phyloP scores from a whole-genome alignment of 1,140 invertebrate genomes.

The Procambarus clarkii region DNA sequence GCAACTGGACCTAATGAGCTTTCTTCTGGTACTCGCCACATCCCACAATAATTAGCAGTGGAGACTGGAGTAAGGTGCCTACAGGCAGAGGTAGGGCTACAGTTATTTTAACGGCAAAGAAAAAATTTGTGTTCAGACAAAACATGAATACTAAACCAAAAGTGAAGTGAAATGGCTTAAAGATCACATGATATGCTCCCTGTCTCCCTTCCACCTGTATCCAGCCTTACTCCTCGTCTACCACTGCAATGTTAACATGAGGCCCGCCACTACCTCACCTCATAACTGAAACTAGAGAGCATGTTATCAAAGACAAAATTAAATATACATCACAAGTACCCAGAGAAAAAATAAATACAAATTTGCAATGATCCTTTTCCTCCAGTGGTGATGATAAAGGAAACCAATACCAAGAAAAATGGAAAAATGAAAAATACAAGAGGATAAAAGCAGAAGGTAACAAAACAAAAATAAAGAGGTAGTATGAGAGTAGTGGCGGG shows the following conservation, averaged over 20 bases:
- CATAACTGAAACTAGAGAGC: neutral
- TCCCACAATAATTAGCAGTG: neutral
- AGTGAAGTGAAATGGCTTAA: neutral
- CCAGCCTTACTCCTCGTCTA: neutral
- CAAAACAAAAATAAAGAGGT: neutral
- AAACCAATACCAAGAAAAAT: neutral
- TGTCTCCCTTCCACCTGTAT: neutral
- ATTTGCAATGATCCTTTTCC: neutral
- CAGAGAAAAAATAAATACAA: neutral
- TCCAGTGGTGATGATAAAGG: neutral
- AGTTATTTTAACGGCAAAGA: neutral
- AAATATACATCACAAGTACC: neutral
- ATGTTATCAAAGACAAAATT: neutral
- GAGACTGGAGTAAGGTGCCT: neutral
- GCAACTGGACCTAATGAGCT: slow-evolving; percentile 1
- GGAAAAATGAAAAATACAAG: neutral
- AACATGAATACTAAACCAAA: neutral
- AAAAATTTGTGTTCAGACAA: neutral
- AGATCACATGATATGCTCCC: neutral
- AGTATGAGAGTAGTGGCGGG: neutral
- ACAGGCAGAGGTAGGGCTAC: neutral
- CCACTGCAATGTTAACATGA: neutral
- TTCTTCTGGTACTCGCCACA: neutral
- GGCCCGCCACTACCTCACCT: slow-evolving; percentile 23
- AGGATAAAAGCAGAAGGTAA: neutral